Evolutionary conservation across 1,140 invertebrate genomes (phyloP).

Genomic region (Euwallacea similis): DNA sequence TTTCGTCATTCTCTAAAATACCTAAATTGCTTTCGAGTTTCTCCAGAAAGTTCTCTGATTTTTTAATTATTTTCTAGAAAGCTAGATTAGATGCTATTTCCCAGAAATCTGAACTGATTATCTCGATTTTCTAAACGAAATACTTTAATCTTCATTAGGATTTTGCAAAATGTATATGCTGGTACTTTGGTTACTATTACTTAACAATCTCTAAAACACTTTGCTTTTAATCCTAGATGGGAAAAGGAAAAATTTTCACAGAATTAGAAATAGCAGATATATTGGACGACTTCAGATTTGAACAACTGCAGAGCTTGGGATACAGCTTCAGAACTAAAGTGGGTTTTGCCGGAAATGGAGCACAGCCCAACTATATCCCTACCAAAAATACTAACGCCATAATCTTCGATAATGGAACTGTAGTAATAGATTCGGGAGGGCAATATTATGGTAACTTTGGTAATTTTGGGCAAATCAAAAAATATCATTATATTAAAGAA

Average conservation of each 20-base stretch:
- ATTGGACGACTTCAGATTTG: constrained; percentile 67
- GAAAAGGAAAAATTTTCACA: constrained; percentile 56
- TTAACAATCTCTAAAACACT: not conserved
- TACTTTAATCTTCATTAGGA: too few relatives aligned
- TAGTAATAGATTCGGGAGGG: constrained; percentile 73
- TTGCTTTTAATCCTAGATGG: constrained; percentile 39
- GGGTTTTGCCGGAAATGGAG: constrained; percentile 84
- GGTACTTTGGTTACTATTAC: not conserved
- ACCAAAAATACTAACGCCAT: constrained; percentile 69
- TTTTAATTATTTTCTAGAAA: too few relatives aligned
- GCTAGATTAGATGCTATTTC: too few relatives aligned
- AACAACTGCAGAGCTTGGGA: constrained; percentile 69
- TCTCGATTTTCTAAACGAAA: too few relatives aligned
- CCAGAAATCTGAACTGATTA: too few relatives aligned
- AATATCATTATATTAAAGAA: constrained; percentile 57
- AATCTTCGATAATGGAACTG: constrained; percentile 69
- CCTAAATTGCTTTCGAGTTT: too few relatives aligned
- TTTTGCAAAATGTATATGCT: too few relatives aligned
- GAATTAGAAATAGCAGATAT: constrained; percentile 70
- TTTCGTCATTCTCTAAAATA: too few relatives aligned
- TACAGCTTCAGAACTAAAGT: constrained; percentile 86
- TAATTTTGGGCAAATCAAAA: not conserved
- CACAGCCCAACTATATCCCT: constrained; percentile 89
- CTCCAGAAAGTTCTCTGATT: too few relatives aligned
- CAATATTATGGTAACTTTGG: constrained; percentile 65